phyloP scores from a whole-genome alignment of 2,797 vertebrate genomes.

The Labeo calbasu region DNA sequence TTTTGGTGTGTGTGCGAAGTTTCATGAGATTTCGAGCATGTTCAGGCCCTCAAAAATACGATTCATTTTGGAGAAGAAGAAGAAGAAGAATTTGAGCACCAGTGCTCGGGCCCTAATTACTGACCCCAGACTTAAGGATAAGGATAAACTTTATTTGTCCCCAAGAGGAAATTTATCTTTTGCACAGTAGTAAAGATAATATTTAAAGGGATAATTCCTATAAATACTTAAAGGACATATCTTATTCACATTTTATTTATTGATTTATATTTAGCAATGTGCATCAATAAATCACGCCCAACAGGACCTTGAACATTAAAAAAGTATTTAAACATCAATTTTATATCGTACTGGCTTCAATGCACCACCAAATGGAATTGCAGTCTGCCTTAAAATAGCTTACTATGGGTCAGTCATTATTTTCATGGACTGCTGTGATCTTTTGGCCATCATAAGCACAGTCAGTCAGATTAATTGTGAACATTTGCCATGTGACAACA shows the following conservation, averaged over 20 bases:
- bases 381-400: background rate
- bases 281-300: background rate
- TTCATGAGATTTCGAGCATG: too few relatives aligned
- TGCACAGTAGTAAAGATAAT: background rate
- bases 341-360: background rate
- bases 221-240: background rate
- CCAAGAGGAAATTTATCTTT: too few relatives aligned
- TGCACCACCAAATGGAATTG: background rate
- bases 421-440: background rate
- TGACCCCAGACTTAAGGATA: too few relatives aligned
- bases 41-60: too few relatives aligned
- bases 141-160: too few relatives aligned
- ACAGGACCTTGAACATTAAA: too few relatives aligned
- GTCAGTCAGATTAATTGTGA: slow-evolving; percentile 40
- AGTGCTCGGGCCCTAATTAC: too few relatives aligned
- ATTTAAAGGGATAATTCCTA: too few relatives aligned
- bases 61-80: too few relatives aligned
- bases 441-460: slow-evolving; percentile 1
- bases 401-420: background rate
- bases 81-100: too few relatives aligned
- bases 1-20: too few relatives aligned
- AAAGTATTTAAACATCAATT: background rate
- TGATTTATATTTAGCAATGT: background rate
- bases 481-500: slow-evolving; percentile 22
- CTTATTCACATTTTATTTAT: background rate